These are phyloP conservation scores for Drosophila kohkoa DNA, from an alignment of 1,140 invertebrate species.

Conservation along the genomic window DNA sequence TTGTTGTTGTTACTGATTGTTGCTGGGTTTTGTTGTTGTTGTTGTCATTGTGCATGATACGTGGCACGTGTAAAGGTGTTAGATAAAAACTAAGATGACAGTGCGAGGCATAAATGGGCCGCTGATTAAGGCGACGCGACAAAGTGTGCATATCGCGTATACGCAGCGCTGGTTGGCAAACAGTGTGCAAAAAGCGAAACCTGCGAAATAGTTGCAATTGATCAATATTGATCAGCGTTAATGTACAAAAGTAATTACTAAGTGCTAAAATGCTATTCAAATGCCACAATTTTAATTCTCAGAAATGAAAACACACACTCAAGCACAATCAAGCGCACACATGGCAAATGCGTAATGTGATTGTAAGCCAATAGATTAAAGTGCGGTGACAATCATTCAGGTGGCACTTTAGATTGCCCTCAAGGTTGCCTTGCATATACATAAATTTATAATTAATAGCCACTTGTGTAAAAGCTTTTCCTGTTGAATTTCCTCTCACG, in stretches of 20 bases:
- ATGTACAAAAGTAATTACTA: background rate
- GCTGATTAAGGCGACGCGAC: slow-evolving; percentile 40
- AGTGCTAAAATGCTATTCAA: slow-evolving; percentile 8
- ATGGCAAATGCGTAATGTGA: slow-evolving; percentile 15
- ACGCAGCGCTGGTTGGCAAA: background rate
- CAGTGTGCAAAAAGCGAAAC: background rate
- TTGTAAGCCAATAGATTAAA: background rate
- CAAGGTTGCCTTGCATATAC: background rate
- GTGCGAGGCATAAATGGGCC: slow-evolving; percentile 27
- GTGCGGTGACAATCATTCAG: background rate
- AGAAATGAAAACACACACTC: background rate
- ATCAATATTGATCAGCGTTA: background rate
- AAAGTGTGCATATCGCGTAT: slow-evolving; percentile 24
- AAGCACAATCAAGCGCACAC: background rate
- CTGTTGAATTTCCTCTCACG: slow-evolving; percentile 1
- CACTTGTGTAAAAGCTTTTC: background rate
- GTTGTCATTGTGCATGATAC: slow-evolving; percentile 19
- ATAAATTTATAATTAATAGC: slow-evolving; percentile 14
- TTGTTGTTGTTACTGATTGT: background rate
- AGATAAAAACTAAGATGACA: slow-evolving; percentile 51
- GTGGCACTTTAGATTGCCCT: background rate
- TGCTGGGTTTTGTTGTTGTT: background rate
- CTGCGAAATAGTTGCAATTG: slow-evolving; percentile 21
- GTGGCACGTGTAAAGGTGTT: slow-evolving; percentile 64
- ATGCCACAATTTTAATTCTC: background rate